Evolutionary conservation across 2,113 vertebrate species (phyloP).

Genomic region (Siniperca chuatsi): DNA sequence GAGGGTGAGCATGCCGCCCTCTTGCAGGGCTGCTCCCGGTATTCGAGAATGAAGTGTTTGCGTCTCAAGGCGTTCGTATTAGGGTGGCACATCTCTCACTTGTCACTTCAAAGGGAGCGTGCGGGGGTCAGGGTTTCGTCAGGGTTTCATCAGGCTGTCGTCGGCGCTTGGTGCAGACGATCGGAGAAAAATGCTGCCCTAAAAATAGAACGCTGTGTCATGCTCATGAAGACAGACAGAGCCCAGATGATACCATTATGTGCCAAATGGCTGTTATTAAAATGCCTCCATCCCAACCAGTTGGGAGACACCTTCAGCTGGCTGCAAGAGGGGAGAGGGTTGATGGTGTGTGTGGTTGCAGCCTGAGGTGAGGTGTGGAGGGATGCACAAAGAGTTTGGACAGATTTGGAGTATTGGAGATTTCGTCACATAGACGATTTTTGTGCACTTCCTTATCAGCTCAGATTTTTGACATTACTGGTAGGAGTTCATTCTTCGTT

Average conservation of each 20-base stretch:
- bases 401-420: background rate
- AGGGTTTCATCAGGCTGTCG: slow-evolving; percentile 74
- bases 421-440: background rate
- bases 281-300: slow-evolving; percentile 55
- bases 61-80: slow-evolving; percentile 70
- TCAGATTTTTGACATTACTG: slow-evolving; percentile 20
- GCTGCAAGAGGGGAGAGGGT: background rate
- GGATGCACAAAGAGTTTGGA: background rate
- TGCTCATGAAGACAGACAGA: slow-evolving; percentile 58
- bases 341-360: background rate
- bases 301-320: slow-evolving; percentile 44
- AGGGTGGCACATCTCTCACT: slow-evolving; percentile 70
- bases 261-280: slow-evolving; percentile 78
- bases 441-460: slow-evolving; percentile 28
- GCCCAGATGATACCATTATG: slow-evolving; percentile 60
- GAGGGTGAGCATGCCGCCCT: slow-evolving; percentile 34
- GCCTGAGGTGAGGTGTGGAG: background rate
- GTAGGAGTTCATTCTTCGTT: slow-evolving; percentile 15
- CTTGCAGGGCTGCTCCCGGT: slow-evolving; percentile 43
- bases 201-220: slow-evolving; percentile 78
- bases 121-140: slow-evolving; percentile 69
- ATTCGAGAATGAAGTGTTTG: slow-evolving; percentile 71
- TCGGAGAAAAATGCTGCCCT: slow-evolving; percentile 68
- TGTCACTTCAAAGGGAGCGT: slow-evolving; percentile 79
- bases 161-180: slow-evolving; percentile 53